Base-by-base conservation (phyloP, 2,113 vertebrate genomes). In the Bombycilla garrulus region DNA sequence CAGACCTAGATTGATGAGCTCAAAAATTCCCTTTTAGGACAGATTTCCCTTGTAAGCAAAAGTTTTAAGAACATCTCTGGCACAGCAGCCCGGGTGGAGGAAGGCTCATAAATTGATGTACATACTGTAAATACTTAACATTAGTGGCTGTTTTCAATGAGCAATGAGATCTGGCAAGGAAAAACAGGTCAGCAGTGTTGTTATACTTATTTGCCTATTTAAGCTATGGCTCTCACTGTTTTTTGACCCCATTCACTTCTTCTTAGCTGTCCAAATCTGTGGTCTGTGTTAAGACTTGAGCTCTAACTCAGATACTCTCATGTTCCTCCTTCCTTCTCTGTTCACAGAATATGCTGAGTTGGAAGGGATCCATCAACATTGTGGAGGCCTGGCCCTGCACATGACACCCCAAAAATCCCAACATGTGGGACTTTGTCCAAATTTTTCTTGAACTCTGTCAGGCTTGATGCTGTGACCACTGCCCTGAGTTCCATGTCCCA, bases 201-300 rank as follows among this genome's bases (percentile, higher is more conserved):
- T 31, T 88, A 91, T 53, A 88, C 79, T 74, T 88, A 67, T 91
- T 87, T 89, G 23, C 19, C 20, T 57, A 6, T 58, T 73, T 61
- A 74, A 81, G 47, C 60, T 40, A 21, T 38, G 78, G 44, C 11
- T 81, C 31, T 58, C 21, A 23, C 21, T 60, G 6, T 0, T 45
- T 93, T 81, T 80, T 86, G 86, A 45, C 45, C 20, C 31, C 6
- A 31, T 13, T 95, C 35, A 64, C 19, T 31, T 26, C n/a, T 80
- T 65, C 20, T 36, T 76, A 47, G 15, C 15, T 69, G 29, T 86
- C 76, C 22, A 44, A 48, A 14, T 12, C 33, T 44, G 36, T 20
- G 79, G 40, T 28, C 35, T 67, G 17, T 25, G 26, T 5, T 51
- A 54, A 64, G 48, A 47, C 6, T n/a, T 64, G 26, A 86, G 31